phyloP scores from a whole-genome alignment of 2,888 invertebrate species.

The Oscheius sp. region DNA sequence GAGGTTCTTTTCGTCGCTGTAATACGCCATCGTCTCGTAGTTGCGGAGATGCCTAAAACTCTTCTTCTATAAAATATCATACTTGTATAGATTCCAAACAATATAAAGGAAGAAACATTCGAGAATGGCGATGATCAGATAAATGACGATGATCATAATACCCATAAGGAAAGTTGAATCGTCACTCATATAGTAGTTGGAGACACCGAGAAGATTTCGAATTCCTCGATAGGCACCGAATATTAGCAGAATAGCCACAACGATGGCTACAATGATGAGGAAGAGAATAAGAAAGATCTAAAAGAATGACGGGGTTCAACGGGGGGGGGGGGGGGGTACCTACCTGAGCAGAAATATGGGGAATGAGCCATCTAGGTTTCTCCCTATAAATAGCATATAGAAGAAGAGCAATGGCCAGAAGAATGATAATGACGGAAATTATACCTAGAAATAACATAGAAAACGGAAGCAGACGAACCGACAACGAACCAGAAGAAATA shows the following conservation, averaged over 20 bases:
- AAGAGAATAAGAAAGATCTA: constrained; percentile 69
- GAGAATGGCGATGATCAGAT: constrained; percentile 64
- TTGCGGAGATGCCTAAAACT: constrained; percentile 61
- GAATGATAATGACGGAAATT: constrained; percentile 63
- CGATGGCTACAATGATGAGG: constrained; percentile 65
- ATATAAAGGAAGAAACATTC: constrained; percentile 69
- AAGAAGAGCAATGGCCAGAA: constrained; percentile 65
- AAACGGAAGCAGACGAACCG: constrained; percentile 40
- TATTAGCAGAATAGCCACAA: constrained; percentile 63
- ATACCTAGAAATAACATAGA: constrained; percentile 48
- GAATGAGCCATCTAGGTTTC: constrained; percentile 65
- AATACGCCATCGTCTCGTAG: constrained; percentile 57
- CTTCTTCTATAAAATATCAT: background rate
- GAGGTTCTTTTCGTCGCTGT: constrained; percentile 40
- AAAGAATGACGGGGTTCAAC: constrained; percentile 10
- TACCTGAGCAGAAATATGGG: constrained; percentile 66
- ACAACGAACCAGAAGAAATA: constrained; percentile 68
- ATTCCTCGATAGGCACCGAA: constrained; percentile 67
- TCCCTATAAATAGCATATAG: constrained; percentile 67
- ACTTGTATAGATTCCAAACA: constrained; percentile 69
- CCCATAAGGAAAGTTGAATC: constrained; percentile 66
- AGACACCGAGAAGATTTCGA: constrained; percentile 65
- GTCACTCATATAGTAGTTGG: constrained; percentile 68
- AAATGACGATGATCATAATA: constrained; percentile 67
- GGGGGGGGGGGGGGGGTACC: background rate